These are phyloP conservation scores for Lytechinus pictus DNA, from an alignment of 35 echinoderm and acorn worm species.

Conservation along the genomic window DNA sequence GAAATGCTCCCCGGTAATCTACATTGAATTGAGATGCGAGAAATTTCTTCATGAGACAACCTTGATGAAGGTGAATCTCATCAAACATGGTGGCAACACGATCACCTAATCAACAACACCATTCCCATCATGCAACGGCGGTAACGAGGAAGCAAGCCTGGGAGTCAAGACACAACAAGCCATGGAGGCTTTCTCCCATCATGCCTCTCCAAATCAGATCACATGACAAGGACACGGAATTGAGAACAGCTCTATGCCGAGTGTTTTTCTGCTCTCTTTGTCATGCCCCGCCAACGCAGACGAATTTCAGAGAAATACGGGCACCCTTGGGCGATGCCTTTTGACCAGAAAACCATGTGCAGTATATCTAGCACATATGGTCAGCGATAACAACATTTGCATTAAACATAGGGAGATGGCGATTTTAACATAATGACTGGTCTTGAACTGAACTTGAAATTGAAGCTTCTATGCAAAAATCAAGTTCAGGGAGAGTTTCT, in stretches of 20 bases:
- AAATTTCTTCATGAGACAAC: neutral
- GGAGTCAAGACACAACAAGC: neutral
- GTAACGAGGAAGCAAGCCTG: neutral
- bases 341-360: neutral
- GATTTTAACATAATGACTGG: too few relatives aligned
- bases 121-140: neutral
- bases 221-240: conserved; percentile 9
- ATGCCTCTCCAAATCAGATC: neutral
- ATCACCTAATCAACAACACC: neutral
- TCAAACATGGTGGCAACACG: neutral
- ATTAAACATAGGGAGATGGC: too few relatives aligned
- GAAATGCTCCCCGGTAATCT: neutral
- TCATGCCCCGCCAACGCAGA: neutral
- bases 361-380: neutral
- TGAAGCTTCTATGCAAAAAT: too few relatives aligned
- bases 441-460: too few relatives aligned
- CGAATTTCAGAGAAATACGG: neutral
- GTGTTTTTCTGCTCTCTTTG: neutral
- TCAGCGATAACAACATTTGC: neutral
- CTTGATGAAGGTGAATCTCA: neutral
- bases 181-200: neutral
- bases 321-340: neutral
- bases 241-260: neutral
- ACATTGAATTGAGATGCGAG: neutral
- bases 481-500: too few relatives aligned